A percentile compares a stretch with the other conserved stretches of the same genome.
Conservation (phyloP, 2,888 invertebrate genomes). For the Sturmia bella region DNA sequence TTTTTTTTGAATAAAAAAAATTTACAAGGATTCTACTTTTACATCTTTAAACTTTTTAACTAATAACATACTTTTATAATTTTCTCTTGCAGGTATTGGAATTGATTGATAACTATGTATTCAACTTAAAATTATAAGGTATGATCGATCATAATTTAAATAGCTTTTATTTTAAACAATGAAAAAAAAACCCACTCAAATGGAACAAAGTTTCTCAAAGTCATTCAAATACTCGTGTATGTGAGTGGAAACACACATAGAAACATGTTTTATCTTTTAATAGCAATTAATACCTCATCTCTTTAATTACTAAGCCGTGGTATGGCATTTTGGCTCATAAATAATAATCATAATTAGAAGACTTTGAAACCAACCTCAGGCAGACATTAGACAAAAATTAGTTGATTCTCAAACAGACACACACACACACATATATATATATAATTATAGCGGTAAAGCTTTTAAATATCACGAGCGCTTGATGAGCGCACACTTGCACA, state of each 20-base stretch:
- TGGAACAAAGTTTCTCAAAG: no score
- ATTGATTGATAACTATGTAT: no score
- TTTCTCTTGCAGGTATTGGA: no score
- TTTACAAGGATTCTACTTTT: no score
- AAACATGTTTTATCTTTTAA: slow-evolving; percentile 2
- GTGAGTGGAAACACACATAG: no score
- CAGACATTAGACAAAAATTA: slow-evolving; percentile 26
- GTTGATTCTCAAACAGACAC: slow-evolving; percentile 30
- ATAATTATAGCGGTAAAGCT: slow-evolving; percentile 11
- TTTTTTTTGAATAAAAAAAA: no score
- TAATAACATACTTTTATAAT: no score
- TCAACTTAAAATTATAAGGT: no score
- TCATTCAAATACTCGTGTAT: not conserved
- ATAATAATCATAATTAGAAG: slow-evolving; percentile 26
- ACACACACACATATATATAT: no score
- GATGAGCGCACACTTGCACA: no score
- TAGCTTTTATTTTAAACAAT: not conserved
- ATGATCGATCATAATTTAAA: no score
- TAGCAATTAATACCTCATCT: slow-evolving; percentile 65
- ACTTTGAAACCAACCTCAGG: not conserved
- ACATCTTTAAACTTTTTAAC: not conserved
- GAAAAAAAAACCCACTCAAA: not conserved
- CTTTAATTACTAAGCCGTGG: slow-evolving; percentile 63
- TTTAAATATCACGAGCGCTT: not conserved
- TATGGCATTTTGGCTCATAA: slow-evolving; percentile 27